phyloP scores from a whole-genome alignment of 2,888 invertebrate genomes.

The Hemithea aestivaria region DNA sequence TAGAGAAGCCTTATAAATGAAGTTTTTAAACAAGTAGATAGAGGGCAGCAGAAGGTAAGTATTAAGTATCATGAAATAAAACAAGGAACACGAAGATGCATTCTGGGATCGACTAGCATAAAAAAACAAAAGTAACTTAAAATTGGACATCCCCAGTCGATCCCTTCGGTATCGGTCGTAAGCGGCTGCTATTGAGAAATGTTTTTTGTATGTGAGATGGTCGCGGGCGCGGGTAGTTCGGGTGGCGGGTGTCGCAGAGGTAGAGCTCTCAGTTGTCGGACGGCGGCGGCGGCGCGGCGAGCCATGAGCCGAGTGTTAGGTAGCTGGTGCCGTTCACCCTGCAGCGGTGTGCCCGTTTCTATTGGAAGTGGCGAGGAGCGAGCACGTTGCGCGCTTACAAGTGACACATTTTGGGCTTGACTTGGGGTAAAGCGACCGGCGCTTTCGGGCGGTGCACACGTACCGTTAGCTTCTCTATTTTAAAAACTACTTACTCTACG shows the following conservation, averaged over 20 bases:
- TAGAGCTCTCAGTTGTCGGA: no score
- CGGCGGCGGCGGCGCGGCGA: constrained; percentile 26
- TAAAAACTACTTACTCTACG: constrained; percentile 72
- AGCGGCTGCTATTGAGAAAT: constrained; percentile 41
- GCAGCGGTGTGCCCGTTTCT: constrained; percentile 40
- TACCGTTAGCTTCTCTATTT: constrained; percentile 77
- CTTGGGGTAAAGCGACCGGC: constrained; percentile 71
- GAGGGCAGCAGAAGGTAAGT: constrained; percentile 1
- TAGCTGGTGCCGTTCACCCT: constrained; percentile 56
- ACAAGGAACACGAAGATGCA: constrained; percentile 13
- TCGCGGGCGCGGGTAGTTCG: constrained; percentile 36
- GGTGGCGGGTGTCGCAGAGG: constrained; percentile 20
- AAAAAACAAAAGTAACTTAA: constrained; percentile 38
- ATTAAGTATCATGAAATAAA: constrained; percentile 18
- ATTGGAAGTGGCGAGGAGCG: constrained; percentile 41
- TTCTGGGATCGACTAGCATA: constrained; percentile 20
- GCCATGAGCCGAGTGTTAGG: constrained; percentile 32
- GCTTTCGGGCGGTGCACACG: constrained; percentile 75
- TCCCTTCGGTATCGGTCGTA: constrained; percentile 36
- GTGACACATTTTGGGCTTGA: constrained; percentile 63
- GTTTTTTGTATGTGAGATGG: constrained; percentile 43
- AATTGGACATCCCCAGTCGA: constrained; percentile 41
- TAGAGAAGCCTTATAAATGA: constrained; percentile 8
- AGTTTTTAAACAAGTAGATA: constrained; percentile 8
- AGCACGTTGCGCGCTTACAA: constrained; percentile 50